A percentile compares a stretch with the other conserved stretches of the same genome.
Evolutionary conservation across 2,888 invertebrate genomes (phyloP).

Genomic region (Carabus problematicus): DNA sequence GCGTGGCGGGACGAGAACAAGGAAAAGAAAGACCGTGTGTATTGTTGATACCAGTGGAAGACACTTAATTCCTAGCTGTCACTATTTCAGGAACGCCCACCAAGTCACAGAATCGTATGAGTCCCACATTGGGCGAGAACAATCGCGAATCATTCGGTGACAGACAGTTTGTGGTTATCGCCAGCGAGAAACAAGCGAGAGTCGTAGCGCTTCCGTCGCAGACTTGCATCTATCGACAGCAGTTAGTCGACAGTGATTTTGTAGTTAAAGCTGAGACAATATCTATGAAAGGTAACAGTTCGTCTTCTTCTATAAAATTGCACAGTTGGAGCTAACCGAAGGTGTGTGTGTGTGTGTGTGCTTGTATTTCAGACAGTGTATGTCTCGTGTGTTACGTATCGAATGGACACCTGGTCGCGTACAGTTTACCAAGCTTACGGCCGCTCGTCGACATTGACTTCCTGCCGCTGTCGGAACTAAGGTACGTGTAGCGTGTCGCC

Average conservation of each 20-base stretch:
- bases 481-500: slow-evolving; percentile 64
- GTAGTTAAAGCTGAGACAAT: slow-evolving; percentile 94
- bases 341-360: not conserved
- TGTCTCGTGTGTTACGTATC: slow-evolving; percentile 94
- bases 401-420: slow-evolving; percentile 91
- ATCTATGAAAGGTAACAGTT: slow-evolving; percentile 79
- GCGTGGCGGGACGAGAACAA: slow-evolving; percentile 90
- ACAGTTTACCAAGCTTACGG: slow-evolving; percentile 95
- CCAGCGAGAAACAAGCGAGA: slow-evolving; percentile 94
- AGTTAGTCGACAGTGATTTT: slow-evolving; percentile 91
- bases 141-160: slow-evolving; percentile 68
- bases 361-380: slow-evolving; percentile 81
- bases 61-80: slow-evolving; percentile 10
- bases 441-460: slow-evolving; percentile 93
- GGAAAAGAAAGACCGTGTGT: slow-evolving; percentile 62
- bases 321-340: too few relatives aligned
- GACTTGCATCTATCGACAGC: slow-evolving; percentile 91
- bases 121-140: slow-evolving; percentile 70
- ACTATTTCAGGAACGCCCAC: slow-evolving; percentile 67
- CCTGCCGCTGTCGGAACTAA: slow-evolving; percentile 91
- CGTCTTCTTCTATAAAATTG: not conserved
- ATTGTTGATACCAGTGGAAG: slow-evolving; percentile 26
- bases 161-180: slow-evolving; percentile 91
- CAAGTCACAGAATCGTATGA: slow-evolving; percentile 74
- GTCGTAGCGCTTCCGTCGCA: slow-evolving; percentile 95